Evolutionary conservation across 1,140 invertebrate species (phyloP), one percentile per base, ranked within the genome.

Genomic region (Belonocnema kinseyi): DNA sequence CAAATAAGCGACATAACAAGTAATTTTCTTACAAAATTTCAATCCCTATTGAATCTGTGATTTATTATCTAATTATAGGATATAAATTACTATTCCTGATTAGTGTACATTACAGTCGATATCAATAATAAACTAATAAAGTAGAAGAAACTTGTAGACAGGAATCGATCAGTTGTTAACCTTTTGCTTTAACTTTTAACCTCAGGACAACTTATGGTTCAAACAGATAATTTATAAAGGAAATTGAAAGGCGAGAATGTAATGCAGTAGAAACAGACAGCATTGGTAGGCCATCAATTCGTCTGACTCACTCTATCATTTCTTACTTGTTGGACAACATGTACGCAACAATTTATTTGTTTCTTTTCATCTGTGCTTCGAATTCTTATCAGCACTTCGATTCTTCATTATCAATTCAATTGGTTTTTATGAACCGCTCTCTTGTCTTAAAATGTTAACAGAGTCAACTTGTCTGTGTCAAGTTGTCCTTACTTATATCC

Each of bases 221-320:
- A 66, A 66, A 7, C 1, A 66, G 61, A 66, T 66, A 66, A 66
- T 40, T 66, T 16, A 66, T 33, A 66, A 66, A 66, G 26, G 61
- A 66, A n/a, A 66, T 61, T 21, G 58, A 61, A 61, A 26, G n/a
- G 33, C 26, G 26, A 66, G 61, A 66, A 66, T 40, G 61, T 66
- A 66, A 40, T 26, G 14, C 61, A 66, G 61, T 66, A 33, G 16
- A 66, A 14, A 66, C 61, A 46, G 26, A 46, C 61, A 26, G 61
- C 26, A 66, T 40, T 66, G 61, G 61, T 66, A 66, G 61, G 16
- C 26, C 26, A 66, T 46, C 10, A 46, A 46, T 56, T 56, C 40
- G 61, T 66, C 61, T 66, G 61, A 66, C 61, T 66, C 61, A 66
- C n/a, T 40, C 61, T 16, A 33, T 46, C 26, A 66, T 40, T 66